phyloP scores from a whole-genome alignment of 2,113 vertebrate genomes.

The Numida meleagris region DNA sequence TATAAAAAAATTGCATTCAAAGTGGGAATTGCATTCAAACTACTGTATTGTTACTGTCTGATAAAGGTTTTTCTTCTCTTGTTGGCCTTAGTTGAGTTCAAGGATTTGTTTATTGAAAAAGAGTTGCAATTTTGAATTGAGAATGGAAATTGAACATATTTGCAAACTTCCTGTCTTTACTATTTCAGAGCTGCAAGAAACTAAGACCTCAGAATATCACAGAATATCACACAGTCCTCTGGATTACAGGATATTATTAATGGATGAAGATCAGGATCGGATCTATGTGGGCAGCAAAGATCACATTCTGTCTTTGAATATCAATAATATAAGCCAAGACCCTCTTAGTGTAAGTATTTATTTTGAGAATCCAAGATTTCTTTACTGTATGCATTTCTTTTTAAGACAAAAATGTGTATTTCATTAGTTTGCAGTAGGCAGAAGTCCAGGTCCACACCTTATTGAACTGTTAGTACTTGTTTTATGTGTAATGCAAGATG shows the following conservation, averaged over 20 bases:
- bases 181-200: constrained; percentile 88
- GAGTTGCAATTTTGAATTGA: background rate
- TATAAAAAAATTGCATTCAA: background rate
- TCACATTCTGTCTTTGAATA: constrained; percentile 95
- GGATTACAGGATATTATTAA: constrained; percentile 96
- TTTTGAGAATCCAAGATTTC: background rate
- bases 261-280: constrained; percentile 98
- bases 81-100: background rate
- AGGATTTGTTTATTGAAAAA: background rate
- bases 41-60: background rate
- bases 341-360: constrained; percentile 86
- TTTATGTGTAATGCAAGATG: background rate
- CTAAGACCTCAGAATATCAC: constrained; percentile 89
- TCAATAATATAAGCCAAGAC: constrained; percentile 95
- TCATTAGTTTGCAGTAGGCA: background rate
- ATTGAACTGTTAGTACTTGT: background rate
- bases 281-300: constrained; percentile 98
- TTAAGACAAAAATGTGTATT: background rate
- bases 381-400: background rate
- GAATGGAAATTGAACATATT: background rate
- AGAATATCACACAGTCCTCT: constrained; percentile 87
- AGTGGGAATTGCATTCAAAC: background rate
- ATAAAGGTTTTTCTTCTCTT: background rate
- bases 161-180: constrained; percentile 17
- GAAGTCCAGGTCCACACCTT: background rate